These are phyloP conservation scores for Glaucidium brasilianum DNA, from an alignment of 2,113 vertebrate genomes.

Conservation along the genomic window DNA sequence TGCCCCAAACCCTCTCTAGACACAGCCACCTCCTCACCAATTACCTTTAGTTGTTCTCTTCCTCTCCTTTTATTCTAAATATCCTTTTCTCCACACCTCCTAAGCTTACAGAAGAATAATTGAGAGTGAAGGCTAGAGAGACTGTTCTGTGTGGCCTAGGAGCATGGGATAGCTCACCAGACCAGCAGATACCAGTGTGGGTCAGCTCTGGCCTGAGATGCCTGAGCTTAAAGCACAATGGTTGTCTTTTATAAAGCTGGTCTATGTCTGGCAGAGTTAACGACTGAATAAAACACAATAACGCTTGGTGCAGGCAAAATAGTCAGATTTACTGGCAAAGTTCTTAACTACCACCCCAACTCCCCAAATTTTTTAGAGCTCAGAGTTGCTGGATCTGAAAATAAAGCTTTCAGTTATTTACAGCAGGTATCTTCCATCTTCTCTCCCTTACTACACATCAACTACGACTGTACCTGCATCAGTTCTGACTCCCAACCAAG, in stretches of 20 bases:
- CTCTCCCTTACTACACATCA: neutral
- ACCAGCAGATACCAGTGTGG: neutral
- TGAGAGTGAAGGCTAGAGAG: accelerated
- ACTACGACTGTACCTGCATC: accelerated
- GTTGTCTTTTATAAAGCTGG: neutral
- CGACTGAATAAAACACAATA: neutral
- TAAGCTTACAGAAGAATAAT: neutral
- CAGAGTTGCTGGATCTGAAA: neutral
- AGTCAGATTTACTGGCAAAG: neutral
- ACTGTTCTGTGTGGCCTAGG: neutral
- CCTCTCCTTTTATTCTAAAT: neutral
- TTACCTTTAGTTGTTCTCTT: neutral
- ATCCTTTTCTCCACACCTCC: neutral
- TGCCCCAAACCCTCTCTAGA: neutral
- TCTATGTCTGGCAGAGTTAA: accelerated
- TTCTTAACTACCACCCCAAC: neutral
- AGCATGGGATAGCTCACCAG: neutral
- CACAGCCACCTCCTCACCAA: neutral
- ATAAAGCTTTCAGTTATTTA: neutral
- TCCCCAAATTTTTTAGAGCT: neutral
- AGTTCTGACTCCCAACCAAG: neutral
- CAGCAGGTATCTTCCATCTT: neutral
- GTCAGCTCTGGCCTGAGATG: neutral
- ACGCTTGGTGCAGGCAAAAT: neutral
- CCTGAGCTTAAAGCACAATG: accelerated